These are phyloP conservation scores for Buceros bicornis DNA, from an alignment of 2,797 vertebrate genomes.

Conservation along the genomic window DNA sequence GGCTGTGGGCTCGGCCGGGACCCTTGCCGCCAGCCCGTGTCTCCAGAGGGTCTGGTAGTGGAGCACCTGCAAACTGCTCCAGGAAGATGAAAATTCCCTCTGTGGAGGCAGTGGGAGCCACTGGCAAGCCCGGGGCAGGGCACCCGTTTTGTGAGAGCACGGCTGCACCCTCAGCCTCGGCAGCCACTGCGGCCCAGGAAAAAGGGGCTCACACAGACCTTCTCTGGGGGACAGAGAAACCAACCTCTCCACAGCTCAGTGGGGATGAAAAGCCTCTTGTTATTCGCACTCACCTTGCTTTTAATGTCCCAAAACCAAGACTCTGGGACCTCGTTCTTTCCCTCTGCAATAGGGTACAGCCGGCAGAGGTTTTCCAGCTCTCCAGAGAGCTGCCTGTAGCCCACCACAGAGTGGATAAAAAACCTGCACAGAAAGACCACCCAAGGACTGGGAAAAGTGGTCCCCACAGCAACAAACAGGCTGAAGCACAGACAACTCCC, in stretches of 20 bases:
- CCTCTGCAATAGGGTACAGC: neutral
- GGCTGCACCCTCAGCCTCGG: neutral
- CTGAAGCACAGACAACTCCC: conserved; percentile 50
- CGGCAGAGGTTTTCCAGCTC: neutral
- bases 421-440: conserved; percentile 65
- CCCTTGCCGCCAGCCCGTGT: neutral
- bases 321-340: neutral
- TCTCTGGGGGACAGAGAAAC: neutral
- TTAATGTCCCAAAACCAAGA: neutral
- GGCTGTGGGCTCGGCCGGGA: neutral
- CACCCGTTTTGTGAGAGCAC: neutral
- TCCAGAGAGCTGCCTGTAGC: conserved; percentile 55
- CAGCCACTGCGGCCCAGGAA: neutral
- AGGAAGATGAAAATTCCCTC: neutral
- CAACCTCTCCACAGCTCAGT: neutral
- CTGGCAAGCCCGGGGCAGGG: rapidly evolving
- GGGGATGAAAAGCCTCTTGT: neutral
- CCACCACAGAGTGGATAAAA: conserved; percentile 60
- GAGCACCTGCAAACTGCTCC: neutral
- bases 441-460: conserved; percentile 71
- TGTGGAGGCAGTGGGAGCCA: rapidly evolving
- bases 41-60: neutral
- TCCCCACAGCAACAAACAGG: conserved; percentile 63
- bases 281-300: neutral
- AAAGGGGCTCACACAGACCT: neutral